Conservation (phyloP, 2,888 invertebrate genomes). For the Amphimallon solstitiale region DNA sequence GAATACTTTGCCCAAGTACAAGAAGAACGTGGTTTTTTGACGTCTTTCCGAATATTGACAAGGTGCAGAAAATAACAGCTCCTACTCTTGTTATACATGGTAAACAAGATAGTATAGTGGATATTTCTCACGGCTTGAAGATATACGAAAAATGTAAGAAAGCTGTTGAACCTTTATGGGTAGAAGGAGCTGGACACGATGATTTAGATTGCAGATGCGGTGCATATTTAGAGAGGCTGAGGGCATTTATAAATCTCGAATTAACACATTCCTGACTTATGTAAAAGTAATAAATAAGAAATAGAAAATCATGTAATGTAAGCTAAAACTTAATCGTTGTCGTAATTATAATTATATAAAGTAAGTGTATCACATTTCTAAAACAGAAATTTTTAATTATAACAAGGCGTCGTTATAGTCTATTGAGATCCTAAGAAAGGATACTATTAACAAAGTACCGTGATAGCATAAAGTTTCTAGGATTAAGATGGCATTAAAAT, state of each 20-base stretch:
- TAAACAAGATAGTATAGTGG: constrained; percentile 98
- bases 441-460: too few relatives aligned
- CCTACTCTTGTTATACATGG: constrained; percentile 99
- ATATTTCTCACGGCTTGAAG: constrained; percentile 96
- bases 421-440: too few relatives aligned
- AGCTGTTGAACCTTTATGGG: constrained; percentile 98
- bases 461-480: too few relatives aligned
- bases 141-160: constrained; percentile 96
- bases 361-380: too few relatives aligned
- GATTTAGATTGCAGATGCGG: constrained; percentile 94
- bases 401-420: too few relatives aligned
- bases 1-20: constrained; percentile 97
- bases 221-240: constrained; percentile 95
- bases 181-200: constrained; percentile 96
- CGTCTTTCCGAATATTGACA: constrained; percentile 99
- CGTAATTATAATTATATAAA: too few relatives aligned
- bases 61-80: constrained; percentile 96
- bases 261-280: constrained; percentile 85
- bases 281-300: background rate
- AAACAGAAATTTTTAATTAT: too few relatives aligned
- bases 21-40: constrained; percentile 99
- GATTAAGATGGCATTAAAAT: too few relatives aligned
- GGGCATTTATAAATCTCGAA: constrained; percentile 93
- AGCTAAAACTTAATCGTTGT: too few relatives aligned
- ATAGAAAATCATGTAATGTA: too few relatives aligned